Evolutionary conservation across 2,797 vertebrate species (phyloP), one percentile per base, ranked within the genome.

Genomic region (Syncerus caffer): DNA sequence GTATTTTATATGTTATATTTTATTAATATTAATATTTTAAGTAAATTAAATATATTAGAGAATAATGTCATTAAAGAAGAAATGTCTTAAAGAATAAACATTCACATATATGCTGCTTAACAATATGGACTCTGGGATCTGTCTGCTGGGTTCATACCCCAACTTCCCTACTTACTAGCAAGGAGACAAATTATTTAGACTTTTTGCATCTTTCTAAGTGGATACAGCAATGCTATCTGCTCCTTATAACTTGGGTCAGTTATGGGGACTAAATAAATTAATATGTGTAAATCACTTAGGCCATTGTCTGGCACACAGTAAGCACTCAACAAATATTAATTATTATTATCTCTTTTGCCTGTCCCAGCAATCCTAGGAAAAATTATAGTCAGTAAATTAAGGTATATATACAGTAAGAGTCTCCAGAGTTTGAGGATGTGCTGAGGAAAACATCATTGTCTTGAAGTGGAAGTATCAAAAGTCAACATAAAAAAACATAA

Each of bases 201-300:
- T 15, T 67, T 64, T 64, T 50, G 1, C 93, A 60, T 17, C 19
- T 93, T 85, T 80, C 17, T 58, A 96, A 93, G 47, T 71, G 25
- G 6, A 10, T 29, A 55, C 14, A 55, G 55, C 25, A 95, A 89
- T 7, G 25, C 34, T 78, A 91, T 10, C 3, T 90, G 50, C 53
- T 76, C 58, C 67, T 55, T 11, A 50, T 45, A 85, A 71, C 3
- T 47, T 34, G 25, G 47, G 23, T 38, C 15, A 84, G 34, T 82
- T 80, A 71, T 62, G 7, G 96, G 12, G 29, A 62, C 38, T 83
- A 64, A 97, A 80, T 88, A 87, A 94, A 90, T 91, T n/a, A 38
- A 31, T 64, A 53, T n/a, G 42, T 34, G 29, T 62, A 90, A 91
- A 89, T 19, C 21, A 92, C 23, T 50, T 42, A 62, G 42, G 16